Conservation (phyloP, 2,113 vertebrate species). For the Microtus ochrogaster region DNA sequence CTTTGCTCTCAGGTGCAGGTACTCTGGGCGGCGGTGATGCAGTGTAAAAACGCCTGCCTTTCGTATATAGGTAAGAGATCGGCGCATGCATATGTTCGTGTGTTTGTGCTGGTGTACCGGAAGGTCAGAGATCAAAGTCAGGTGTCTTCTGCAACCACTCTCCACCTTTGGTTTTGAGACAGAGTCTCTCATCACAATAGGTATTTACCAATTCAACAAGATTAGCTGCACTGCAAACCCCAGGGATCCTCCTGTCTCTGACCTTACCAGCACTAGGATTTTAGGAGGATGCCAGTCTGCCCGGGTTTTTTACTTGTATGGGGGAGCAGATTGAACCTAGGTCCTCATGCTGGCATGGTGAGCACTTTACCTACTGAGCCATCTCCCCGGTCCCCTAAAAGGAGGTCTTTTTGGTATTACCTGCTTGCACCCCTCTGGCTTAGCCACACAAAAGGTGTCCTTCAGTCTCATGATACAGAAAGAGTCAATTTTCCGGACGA, state of each 20-base stretch:
- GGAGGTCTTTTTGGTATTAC: accelerated
- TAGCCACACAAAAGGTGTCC: not conserved
- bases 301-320: not conserved
- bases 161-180: not conserved
- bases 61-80: not conserved
- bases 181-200: not conserved
- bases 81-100: too few relatives aligned
- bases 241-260: not conserved
- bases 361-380: not conserved
- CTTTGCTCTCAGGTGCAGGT: too few relatives aligned
- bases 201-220: too few relatives aligned
- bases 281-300: not conserved
- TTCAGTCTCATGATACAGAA: not conserved
- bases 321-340: not conserved
- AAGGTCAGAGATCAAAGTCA: not conserved
- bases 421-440: not conserved
- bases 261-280: not conserved
- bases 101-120: not conserved
- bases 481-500: not conserved
- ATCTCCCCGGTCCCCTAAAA: not conserved
- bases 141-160: not conserved
- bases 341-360: not conserved
- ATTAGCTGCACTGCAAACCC: not conserved
- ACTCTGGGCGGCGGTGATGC: not conserved
- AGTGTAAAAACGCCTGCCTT: not conserved